Conservation (phyloP, 2,113 vertebrate species). For the Naja naja region DNA sequence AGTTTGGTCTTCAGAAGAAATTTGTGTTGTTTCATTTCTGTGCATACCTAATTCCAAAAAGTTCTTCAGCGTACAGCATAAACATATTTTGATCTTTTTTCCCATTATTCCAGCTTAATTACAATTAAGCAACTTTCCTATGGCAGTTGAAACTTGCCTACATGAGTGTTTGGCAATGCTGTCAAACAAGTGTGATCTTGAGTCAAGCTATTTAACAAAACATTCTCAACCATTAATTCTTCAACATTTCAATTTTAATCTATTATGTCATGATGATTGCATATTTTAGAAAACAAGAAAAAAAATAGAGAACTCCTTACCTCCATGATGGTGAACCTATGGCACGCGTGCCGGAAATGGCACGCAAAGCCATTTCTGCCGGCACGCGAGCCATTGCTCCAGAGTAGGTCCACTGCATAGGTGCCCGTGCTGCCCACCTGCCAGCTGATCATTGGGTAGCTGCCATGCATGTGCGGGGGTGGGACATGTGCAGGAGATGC, state of each 20-base stretch:
- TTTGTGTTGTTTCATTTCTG: neutral
- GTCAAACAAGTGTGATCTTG: neutral
- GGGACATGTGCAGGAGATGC: too few relatives aligned
- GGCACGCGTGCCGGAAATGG: too few relatives aligned
- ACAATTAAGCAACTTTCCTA: neutral
- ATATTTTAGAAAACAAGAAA: neutral
- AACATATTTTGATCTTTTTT: neutral
- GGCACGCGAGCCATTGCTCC: too few relatives aligned
- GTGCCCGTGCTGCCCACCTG: too few relatives aligned
- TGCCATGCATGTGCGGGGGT: too few relatives aligned
- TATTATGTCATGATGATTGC: neutral
- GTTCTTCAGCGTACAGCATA: neutral
- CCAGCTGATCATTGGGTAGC: too few relatives aligned
- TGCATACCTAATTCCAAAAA: neutral
- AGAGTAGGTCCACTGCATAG: too few relatives aligned
- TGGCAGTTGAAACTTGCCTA: neutral
- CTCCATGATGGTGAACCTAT: too few relatives aligned
- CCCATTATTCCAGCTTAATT: neutral
- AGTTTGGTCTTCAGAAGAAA: neutral
- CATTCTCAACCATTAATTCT: neutral
- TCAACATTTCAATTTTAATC: neutral
- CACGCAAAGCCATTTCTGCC: too few relatives aligned
- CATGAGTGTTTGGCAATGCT: neutral
- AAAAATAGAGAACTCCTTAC: too few relatives aligned
- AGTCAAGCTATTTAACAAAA: neutral